phyloP scores from a whole-genome alignment of 2,797 vertebrate species.

The Manis crassicaudata region DNA sequence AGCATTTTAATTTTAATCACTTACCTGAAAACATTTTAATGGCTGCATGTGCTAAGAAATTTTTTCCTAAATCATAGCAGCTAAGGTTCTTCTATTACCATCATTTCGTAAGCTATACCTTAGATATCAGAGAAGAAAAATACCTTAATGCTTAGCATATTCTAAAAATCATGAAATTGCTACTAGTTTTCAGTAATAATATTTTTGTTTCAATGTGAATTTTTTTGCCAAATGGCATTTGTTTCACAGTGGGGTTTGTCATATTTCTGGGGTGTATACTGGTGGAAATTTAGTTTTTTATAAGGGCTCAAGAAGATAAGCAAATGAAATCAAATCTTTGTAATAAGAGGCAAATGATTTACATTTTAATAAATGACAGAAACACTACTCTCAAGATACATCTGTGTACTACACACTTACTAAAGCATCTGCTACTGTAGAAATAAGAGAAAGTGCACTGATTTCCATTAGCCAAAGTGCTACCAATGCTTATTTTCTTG shows the following conservation, averaged over 20 bases:
- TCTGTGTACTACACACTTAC: rapidly evolving
- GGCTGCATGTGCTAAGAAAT: background rate
- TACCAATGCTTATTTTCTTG: background rate
- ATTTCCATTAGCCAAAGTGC: background rate
- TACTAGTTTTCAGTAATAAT: background rate
- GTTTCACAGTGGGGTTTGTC: background rate
- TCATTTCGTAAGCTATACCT: background rate
- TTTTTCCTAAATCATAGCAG: background rate
- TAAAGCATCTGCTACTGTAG: background rate
- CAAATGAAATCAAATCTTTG: background rate
- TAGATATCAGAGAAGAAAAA: background rate
- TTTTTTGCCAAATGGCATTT: background rate
- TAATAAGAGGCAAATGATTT: background rate
- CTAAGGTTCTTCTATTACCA: background rate
- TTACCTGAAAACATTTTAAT: background rate
- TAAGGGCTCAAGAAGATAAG: background rate
- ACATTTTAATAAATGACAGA: background rate
- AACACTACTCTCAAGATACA: background rate
- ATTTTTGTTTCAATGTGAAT: background rate
- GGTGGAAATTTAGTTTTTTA: background rate
- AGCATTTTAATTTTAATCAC: background rate
- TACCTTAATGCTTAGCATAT: background rate
- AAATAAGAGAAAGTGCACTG: background rate
- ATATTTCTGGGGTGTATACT: background rate
- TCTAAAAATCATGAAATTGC: slow-evolving; percentile 8